Percentiles rank a stretch among this genome's conserved stretches.
These are phyloP conservation scores for Drosophila pseudotalamancana DNA, from an alignment of 2,888 invertebrate species.

Conservation along the genomic window DNA sequence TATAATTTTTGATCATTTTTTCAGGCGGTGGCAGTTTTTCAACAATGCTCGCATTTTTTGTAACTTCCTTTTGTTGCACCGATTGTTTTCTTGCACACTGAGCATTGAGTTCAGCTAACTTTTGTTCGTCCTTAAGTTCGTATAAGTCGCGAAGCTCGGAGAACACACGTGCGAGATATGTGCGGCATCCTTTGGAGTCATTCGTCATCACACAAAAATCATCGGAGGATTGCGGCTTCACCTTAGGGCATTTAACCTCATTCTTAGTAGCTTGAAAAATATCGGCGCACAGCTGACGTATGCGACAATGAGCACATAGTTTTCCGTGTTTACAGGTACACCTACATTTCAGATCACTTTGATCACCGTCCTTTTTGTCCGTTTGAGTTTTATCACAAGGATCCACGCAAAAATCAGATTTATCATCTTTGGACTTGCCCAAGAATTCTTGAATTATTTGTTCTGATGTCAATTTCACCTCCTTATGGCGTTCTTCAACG, in stretches of 20 bases:
- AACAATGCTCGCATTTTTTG: fast-evolving
- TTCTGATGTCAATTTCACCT: constrained; percentile 69
- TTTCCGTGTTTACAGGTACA: constrained; percentile 73
- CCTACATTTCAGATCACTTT: constrained; percentile 17
- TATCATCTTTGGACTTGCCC: constrained; percentile 36
- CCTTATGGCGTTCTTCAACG: constrained; percentile 68
- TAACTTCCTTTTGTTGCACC: not conserved
- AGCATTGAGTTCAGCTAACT: not conserved
- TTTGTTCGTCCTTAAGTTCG: constrained; percentile 58
- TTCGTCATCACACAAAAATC: constrained; percentile 57
- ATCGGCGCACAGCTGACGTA: constrained; percentile 68
- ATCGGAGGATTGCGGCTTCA: constrained; percentile 40
- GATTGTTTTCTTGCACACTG: not conserved
- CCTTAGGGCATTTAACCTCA: constrained; percentile 38
- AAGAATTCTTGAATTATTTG: constrained; percentile 74
- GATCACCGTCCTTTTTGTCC: not conserved
- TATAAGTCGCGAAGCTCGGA: constrained; percentile 77
- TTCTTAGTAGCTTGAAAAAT: constrained; percentile 29
- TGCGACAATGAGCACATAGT: constrained; percentile 74
- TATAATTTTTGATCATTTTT: constrained; percentile 1
- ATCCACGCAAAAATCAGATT: constrained; percentile 53
- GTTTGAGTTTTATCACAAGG: constrained; percentile 30
- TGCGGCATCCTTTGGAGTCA: constrained; percentile 62
- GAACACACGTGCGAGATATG: constrained; percentile 77
- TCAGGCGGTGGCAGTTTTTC: not conserved